phyloP scores from a whole-genome alignment of 2,888 invertebrate species.

The Drosophila paracracens region DNA sequence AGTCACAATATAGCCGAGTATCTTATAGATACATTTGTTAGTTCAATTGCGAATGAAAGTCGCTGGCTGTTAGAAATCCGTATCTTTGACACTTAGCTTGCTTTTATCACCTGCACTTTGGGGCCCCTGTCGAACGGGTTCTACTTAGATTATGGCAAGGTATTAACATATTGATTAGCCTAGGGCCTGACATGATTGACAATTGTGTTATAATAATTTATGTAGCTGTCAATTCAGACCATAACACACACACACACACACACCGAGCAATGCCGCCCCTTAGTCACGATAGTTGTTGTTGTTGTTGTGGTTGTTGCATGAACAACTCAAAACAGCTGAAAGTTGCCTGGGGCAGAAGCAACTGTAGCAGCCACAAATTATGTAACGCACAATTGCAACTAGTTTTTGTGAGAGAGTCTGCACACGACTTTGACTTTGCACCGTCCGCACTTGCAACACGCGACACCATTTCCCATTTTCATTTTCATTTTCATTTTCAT shows the following conservation, averaged over 20 bases:
- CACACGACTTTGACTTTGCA: slow-evolving; percentile 76
- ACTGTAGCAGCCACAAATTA: slow-evolving; percentile 51
- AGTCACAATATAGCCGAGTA: slow-evolving; percentile 45
- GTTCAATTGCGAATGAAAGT: slow-evolving; percentile 49
- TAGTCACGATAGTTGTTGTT: slow-evolving; percentile 55
- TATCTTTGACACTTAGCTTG: slow-evolving; percentile 57
- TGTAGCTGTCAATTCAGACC: slow-evolving; percentile 65
- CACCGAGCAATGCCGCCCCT: slow-evolving; percentile 46
- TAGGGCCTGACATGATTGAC: slow-evolving; percentile 76
- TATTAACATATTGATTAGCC: slow-evolving; percentile 78
- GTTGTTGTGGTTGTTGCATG: slow-evolving; percentile 11
- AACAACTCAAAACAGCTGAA: slow-evolving; percentile 25
- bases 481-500: slow-evolving; percentile 19
- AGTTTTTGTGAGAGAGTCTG: slow-evolving; percentile 45
- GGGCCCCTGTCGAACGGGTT: slow-evolving; percentile 55
- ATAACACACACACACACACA: slow-evolving; percentile 1
- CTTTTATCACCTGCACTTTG: slow-evolving; percentile 71
- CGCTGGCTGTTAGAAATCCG: slow-evolving; percentile 26
- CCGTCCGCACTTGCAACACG: slow-evolving; percentile 33
- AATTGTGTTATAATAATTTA: slow-evolving; percentile 80
- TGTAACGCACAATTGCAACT: slow-evolving; percentile 70
- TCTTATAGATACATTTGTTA: slow-evolving; percentile 49
- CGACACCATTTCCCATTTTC: slow-evolving; percentile 37
- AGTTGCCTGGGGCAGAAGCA: slow-evolving; percentile 50
- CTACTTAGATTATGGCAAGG: slow-evolving; percentile 18